Conservation (phyloP, 2,888 invertebrate species). For the Troides helena region DNA sequence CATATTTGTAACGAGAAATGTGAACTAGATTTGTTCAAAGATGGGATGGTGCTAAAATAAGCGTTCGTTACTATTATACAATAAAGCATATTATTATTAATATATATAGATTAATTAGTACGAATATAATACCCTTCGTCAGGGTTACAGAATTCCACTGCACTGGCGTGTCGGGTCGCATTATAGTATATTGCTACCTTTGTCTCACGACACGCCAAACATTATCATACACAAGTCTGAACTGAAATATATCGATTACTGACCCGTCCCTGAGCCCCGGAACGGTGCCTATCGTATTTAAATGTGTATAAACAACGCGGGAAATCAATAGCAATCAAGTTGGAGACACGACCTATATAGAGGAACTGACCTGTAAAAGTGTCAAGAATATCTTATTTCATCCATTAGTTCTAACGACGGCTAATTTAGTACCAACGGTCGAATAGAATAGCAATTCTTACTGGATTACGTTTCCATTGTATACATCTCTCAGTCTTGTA, state of each 20-base stretch:
- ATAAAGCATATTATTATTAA: not conserved
- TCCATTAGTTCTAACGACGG: conserved; percentile 23
- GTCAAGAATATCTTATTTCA: conserved; percentile 11
- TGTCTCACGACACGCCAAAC: conserved; percentile 21
- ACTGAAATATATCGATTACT: conserved; percentile 49
- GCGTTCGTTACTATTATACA: too few relatives aligned
- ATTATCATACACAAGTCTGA: conserved; percentile 38
- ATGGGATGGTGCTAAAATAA: too few relatives aligned
- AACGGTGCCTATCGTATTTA: conserved; percentile 51
- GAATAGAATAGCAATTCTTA: not conserved
- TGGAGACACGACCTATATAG: conserved; percentile 39
- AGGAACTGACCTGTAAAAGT: conserved; percentile 35
- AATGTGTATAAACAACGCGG: conserved; percentile 53
- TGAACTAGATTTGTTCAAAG: too few relatives aligned
- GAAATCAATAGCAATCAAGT: conserved; percentile 60
- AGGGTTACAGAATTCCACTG: conserved; percentile 5
- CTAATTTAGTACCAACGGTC: not conserved
- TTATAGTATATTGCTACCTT: conserved; percentile 28
- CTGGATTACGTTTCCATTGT: not conserved
- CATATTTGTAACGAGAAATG: too few relatives aligned
- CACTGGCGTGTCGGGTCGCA: conserved; percentile 17
- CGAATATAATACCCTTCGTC: not conserved
- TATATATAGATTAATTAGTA: conserved; percentile 15
- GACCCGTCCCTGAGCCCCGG: conserved; percentile 52
- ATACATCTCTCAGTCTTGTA: too few relatives aligned